phyloP scores from a whole-genome alignment of 2,113 vertebrate species.

The Ornithorhynchus anatinus region DNA sequence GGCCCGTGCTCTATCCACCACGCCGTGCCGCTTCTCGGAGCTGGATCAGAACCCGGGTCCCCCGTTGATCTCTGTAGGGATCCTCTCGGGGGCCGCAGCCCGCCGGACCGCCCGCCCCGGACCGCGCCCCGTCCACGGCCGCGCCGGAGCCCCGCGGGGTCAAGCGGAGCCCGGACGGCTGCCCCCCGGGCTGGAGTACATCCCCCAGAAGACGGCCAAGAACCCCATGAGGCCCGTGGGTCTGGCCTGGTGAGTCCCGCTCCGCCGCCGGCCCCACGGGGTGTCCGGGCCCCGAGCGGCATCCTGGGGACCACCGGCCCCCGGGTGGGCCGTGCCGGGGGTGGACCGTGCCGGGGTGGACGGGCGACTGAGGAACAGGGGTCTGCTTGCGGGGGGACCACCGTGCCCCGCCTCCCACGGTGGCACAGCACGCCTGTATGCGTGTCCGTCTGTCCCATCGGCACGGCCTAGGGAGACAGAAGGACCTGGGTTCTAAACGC shows the following conservation, averaged over 20 bases:
- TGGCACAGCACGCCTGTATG: no score
- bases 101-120: constrained; percentile 22
- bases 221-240: constrained; percentile 89
- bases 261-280: not conserved
- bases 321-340: not conserved
- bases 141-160: constrained; percentile 41
- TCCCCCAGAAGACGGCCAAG: constrained; percentile 80
- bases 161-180: constrained; percentile 49
- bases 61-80: constrained; percentile 38
- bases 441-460: no score
- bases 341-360: not conserved
- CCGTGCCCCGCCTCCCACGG: no score
- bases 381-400: not conserved
- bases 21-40: no score
- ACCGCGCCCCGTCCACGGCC: constrained; percentile 44
- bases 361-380: not conserved
- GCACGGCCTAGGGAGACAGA: no score
- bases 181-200: constrained; percentile 77
- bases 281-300: no score
- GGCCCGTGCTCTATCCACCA: no score
- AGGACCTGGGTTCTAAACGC: no score
- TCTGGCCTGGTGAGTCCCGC: constrained; percentile 85
- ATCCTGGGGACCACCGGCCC: not conserved
- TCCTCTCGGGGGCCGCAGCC: constrained; percentile 26
- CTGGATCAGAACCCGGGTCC: no score